Base-by-base conservation (phyloP, 2,797 vertebrate genomes). In the Loris lydekkerianus region DNA sequence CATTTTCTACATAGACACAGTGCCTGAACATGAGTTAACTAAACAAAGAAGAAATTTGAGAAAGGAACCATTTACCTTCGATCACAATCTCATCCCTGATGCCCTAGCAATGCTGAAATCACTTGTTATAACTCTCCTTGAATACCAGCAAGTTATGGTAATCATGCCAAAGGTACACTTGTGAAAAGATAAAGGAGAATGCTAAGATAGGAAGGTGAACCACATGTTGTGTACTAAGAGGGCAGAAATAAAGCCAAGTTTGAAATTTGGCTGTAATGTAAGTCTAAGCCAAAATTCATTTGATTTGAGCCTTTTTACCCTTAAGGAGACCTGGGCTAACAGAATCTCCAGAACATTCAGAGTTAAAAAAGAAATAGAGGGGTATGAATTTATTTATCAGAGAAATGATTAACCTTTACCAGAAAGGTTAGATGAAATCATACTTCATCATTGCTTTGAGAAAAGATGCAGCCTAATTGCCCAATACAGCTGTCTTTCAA, bases 241-340 rank as follows among this genome's bases (percentile, higher is more conserved):
- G 21, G 15, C 73, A 92, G 13, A 90, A 89, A 86, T 83, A 89
- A 94, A 77, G 61, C 83, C 34, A 93, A 67, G 2, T 82, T 86
- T 89, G 37, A 94, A 65, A 93, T 31, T n/a, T 67, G 80, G 29
- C 9, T 46, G 8, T 76, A 69, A 77, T 89, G 17, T 60, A 91
- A 77, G 27, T 56, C 34, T 31, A 75, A 46, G 77, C 73, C n/a
- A 89, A 87, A 88, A 91, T 58, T 84, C 93, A 87, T 31, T 77
- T 86, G 18, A 60, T 65, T 67, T 73, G 29, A 93, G 58, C 40
- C 14, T 34, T 77, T 89, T 76, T 31, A 65, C 1, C 9, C 18
- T 70, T 53, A 82, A 76, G 27, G 53, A 11, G 23, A 70, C 69
- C 13, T 76, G 5, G 29, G 31, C 67, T 61, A 37, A 93, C 88